phyloP scores from a whole-genome alignment of 2,888 invertebrate species.

The Heteromurus nitidus region DNA sequence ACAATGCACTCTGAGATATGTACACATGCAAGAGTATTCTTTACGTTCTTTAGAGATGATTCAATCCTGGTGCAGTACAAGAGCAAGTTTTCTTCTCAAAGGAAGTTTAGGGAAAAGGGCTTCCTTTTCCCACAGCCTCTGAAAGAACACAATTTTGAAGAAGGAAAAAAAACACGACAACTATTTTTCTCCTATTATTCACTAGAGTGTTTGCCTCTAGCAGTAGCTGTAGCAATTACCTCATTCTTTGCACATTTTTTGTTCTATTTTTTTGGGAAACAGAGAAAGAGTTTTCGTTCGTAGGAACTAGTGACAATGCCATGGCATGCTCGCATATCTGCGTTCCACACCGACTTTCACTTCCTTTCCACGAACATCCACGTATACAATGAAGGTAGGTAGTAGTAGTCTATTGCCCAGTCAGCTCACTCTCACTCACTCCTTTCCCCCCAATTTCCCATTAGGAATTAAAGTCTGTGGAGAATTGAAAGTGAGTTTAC shows the following conservation, averaged over 20 bases:
- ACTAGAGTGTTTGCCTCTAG: slow-evolving; percentile 4
- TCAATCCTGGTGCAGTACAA: no score
- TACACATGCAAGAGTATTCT: no score
- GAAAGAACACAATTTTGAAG: background rate
- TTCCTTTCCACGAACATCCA: slow-evolving; percentile 4
- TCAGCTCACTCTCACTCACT: background rate
- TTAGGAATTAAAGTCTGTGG: slow-evolving; percentile 23
- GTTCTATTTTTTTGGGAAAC: background rate
- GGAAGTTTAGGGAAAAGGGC: no score
- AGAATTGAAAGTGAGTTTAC: slow-evolving; percentile 15
- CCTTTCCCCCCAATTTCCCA: slow-evolving; percentile 8
- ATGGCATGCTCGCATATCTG: background rate
- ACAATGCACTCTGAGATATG: no score
- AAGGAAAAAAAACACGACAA: background rate
- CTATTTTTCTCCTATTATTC: background rate
- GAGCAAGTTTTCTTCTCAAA: no score
- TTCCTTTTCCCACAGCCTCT: no score
- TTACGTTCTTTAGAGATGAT: no score
- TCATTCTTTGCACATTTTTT: slow-evolving; percentile 2
- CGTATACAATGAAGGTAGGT: background rate
- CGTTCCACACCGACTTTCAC: slow-evolving; percentile 3
- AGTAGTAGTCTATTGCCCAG: background rate
- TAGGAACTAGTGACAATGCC: background rate
- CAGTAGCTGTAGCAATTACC: slow-evolving; percentile 10
- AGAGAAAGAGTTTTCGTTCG: background rate